These are phyloP conservation scores for Rhamnusium bicolor DNA, from an alignment of 2,888 invertebrate species.

Conservation along the genomic window DNA sequence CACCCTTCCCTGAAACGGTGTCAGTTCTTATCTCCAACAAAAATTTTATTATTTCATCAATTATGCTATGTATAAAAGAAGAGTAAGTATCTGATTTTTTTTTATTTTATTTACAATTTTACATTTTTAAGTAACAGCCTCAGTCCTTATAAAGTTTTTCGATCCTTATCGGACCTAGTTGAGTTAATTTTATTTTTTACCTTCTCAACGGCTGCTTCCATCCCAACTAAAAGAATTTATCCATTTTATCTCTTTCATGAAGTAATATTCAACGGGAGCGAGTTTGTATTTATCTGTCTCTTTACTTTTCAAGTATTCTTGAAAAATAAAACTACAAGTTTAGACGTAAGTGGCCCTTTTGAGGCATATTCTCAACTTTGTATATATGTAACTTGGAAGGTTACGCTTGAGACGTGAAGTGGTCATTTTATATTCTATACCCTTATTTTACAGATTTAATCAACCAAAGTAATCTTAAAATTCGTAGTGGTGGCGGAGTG, in stretches of 20 bases:
- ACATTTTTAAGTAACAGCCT: not conserved
- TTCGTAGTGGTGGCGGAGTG: not conserved
- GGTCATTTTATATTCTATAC: not conserved
- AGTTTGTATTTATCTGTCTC: constrained; percentile 7
- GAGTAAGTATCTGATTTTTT: not conserved
- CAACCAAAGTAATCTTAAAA: not conserved
- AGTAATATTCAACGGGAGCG: not conserved
- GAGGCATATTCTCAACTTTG: constrained; percentile 16
- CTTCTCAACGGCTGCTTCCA: not conserved
- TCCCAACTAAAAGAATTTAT: not conserved
- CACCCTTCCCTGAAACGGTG: too few species aligned
- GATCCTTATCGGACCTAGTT: not conserved
- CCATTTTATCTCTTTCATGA: not conserved
- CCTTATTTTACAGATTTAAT: not conserved
- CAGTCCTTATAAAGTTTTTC: not conserved
- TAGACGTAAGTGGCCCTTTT: not conserved
- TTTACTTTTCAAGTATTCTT: not conserved
- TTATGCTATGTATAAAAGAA: not conserved
- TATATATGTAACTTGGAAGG: not conserved
- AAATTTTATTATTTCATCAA: not conserved
- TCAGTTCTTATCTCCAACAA: too few species aligned
- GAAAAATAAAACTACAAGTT: constrained; percentile 14
- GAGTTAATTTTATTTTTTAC: not conserved
- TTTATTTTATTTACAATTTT: not conserved
- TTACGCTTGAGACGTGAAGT: not conserved